Conservation (phyloP, 2,888 invertebrate species). For the Cerastis rubricosa region DNA sequence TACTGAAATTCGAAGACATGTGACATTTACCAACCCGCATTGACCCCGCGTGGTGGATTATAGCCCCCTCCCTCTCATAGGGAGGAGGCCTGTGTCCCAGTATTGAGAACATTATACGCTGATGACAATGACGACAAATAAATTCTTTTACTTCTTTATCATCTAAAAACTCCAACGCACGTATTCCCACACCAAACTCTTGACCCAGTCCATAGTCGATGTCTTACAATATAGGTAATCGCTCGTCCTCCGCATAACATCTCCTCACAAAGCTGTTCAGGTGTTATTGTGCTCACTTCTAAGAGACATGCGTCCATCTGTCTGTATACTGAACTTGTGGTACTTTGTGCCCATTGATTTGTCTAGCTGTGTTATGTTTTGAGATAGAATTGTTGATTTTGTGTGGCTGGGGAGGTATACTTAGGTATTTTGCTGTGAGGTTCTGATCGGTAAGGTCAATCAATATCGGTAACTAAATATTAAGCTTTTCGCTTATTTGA, state of each 20-base stretch:
- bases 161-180: neutral
- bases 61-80: no score
- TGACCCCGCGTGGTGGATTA: no score
- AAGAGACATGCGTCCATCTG: slow-evolving; percentile 30
- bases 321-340: slow-evolving; percentile 37
- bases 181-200: neutral
- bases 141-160: no score
- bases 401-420: neutral
- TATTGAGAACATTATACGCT: no score
- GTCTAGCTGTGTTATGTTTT: slow-evolving; percentile 27
- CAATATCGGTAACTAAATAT: neutral
- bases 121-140: no score
- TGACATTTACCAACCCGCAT: no score
- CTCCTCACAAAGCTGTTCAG: slow-evolving; percentile 34
- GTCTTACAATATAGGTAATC: slow-evolving; percentile 11
- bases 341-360: slow-evolving; percentile 39
- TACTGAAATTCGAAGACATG: no score
- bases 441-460: neutral
- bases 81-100: no score
- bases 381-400: neutral
- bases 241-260: slow-evolving; percentile 40
- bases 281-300: slow-evolving; percentile 50
- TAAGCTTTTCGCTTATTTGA: neutral
- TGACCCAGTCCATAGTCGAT: neutral
- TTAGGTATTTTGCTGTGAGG: neutral